Evolutionary conservation across 2,113 vertebrate genomes (phyloP), one percentile per base, ranked within the genome.

Genomic region (Oreochromis spilurus): DNA sequence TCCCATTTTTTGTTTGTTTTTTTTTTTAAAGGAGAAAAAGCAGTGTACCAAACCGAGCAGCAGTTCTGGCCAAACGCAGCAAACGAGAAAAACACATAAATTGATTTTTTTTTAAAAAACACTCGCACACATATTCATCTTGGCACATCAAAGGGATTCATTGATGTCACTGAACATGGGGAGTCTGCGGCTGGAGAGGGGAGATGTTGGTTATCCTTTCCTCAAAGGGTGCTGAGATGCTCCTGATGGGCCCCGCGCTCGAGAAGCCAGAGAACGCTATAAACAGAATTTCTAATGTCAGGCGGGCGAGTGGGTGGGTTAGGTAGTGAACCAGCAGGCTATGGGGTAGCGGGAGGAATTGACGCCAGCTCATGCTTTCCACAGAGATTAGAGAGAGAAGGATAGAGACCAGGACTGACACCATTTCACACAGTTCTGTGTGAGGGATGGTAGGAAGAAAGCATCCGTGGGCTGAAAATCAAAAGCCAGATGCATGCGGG

Each of bases 251-350:
- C 95, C 93, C 88, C 24, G 88, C 79, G 89, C 95, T 94, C 54
- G 84, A 95, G 95, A 93, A 96, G 94, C 96, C 93, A 90, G 93
- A 89, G 91, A 95, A 95, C 79, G 93, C 94, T 96, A 96, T 96
- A 97, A 97, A 97, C 95, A 95, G 96, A 97, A 97, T 97, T 92
- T 93, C 91, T 97, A 97, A 97, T 96, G 95, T 89, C 95, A 91
- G 91, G 94, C 94, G 88, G 92, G 94, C 85, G 88, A 88, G 93
- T 88, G 93, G 95, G 93, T 89, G 87, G 90, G 94, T 94, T 94
- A 95, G 93, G 94, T 94, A 93, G 91, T 75, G 93, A 93, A 90
- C 94, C 86, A 94, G 94, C 91, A 88, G 92, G 93, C 93, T 79
- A 89, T 52, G 90, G 95, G 93, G 91, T 94, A 94, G 94, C 90